Evolutionary conservation across 2,888 invertebrate genomes (phyloP), one percentile per base, ranked within the genome.

Genomic region (Dynastes maya): DNA sequence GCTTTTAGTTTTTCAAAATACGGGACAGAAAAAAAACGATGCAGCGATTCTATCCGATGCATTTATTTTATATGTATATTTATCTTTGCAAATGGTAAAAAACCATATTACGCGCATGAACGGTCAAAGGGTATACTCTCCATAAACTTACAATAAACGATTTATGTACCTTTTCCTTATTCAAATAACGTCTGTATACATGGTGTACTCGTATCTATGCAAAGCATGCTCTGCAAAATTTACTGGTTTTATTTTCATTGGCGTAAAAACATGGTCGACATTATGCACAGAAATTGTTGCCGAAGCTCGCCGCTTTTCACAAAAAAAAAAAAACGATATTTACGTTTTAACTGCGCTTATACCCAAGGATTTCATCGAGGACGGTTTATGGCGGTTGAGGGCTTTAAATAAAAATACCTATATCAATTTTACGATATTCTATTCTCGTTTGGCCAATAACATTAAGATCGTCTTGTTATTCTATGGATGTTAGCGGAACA

Each of bases 351-450:
- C 68, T 49, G 13, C 51, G 45, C 27, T 65, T 65, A 45, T 45
- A 65, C 13, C 40, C 13, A n/a, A 9, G 51, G n/a, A 51, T 51
- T 68, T 68, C 68, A 65, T 8, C 45, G 45, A 4, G 68, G 68
- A 29, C 27, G 27, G 27, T 68, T 68, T 68, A 68, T 51, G 68
- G 49, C 40, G 68, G 68, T 68, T 49, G 51, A 29, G 68, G 68
- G 27, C 13, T 68, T 68, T 68, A 68, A 68, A 68, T 68, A 68
- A 68, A 51, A n/a, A 51, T 27, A 51, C 49, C n/a, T 68, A 68
- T 51, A 51, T 51, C 68, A 29, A 68, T 68, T 68, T 68, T 68
- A 68, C 51, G 68, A 68, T 68, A 68, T 68, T 68, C 68, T 27
- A 68, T 68, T 68, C 32, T 13, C 51, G 68, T 68, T 27, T 13